These are phyloP conservation scores for Pempheris klunzingeri DNA, from an alignment of 2,797 vertebrate genomes.

Conservation along the genomic window DNA sequence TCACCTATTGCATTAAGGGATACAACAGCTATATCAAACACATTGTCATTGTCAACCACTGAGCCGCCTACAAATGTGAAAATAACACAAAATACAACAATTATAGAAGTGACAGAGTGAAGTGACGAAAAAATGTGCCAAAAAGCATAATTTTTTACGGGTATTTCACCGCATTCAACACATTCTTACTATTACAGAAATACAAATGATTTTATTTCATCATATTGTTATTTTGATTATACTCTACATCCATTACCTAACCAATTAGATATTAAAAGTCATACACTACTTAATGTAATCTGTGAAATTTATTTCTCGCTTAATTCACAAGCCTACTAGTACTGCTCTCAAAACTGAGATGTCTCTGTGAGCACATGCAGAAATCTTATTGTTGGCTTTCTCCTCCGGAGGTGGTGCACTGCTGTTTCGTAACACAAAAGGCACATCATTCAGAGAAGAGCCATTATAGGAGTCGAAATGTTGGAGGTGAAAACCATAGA, in stretches of 20 bases:
- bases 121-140: not conserved
- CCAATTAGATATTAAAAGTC: not conserved
- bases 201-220: too few relatives aligned
- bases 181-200: too few relatives aligned
- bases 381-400: not conserved
- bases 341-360: not conserved
- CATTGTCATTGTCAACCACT: not conserved
- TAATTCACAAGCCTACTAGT: not conserved
- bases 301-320: not conserved
- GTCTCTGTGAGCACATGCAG: not conserved
- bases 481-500: too few relatives aligned
- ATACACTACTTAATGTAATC: not conserved
- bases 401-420: not conserved
- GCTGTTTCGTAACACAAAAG: slow-evolving; percentile 7
- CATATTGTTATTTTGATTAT: too few relatives aligned
- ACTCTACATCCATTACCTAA: too few relatives aligned
- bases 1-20: not conserved
- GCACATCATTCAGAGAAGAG: not conserved
- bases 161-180: too few relatives aligned
- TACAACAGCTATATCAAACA: not conserved
- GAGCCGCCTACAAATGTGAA: not conserved
- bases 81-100: too few relatives aligned
- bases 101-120: not conserved
- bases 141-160: not conserved
- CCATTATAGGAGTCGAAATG: not conserved